These are phyloP conservation scores for Bombylius discolor DNA, from an alignment of 2,888 invertebrate species.

Conservation along the genomic window DNA sequence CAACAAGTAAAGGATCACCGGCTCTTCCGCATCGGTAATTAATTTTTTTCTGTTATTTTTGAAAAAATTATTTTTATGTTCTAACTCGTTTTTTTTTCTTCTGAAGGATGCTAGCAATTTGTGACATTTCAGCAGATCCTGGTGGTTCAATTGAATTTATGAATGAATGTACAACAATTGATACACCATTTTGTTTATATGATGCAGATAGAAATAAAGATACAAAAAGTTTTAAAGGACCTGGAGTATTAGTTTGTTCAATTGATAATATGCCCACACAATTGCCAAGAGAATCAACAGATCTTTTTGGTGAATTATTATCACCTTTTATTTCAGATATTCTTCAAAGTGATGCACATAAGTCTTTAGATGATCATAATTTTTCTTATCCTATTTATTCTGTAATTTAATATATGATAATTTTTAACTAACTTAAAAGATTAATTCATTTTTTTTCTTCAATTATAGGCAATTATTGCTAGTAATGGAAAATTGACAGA, in stretches of 20 bases:
- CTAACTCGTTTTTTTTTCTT: neutral
- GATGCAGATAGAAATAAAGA: slow-evolving; percentile 97
- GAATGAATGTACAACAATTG: slow-evolving; percentile 99
- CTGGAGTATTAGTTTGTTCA: slow-evolving; percentile 96
- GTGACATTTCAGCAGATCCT: slow-evolving; percentile 98
- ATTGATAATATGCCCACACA: slow-evolving; percentile 99
- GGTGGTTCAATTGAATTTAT: slow-evolving; percentile 98
- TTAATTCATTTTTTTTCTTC: neutral
- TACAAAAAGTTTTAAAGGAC: slow-evolving; percentile 89
- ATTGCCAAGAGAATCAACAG: slow-evolving; percentile 90
- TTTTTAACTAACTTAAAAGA: neutral
- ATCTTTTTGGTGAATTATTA: slow-evolving; percentile 90
- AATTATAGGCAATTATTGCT: slow-evolving; percentile 79
- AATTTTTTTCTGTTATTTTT: neutral
- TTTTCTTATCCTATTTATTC: slow-evolving; percentile 40
- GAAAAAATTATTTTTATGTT: neutral
- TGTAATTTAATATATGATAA: slow-evolving; percentile 16
- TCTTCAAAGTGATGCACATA: slow-evolving; percentile 66
- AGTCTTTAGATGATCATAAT: slow-evolving; percentile 61
- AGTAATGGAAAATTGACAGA: slow-evolving; percentile 88
- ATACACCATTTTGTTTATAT: slow-evolving; percentile 98
- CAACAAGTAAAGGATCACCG: slow-evolving; percentile 76
- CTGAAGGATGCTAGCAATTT: slow-evolving; percentile 76
- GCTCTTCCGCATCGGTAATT: slow-evolving; percentile 62
- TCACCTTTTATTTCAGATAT: slow-evolving; percentile 83